Evolutionary conservation across 2,113 vertebrate genomes (phyloP), one percentile per base, ranked within the genome.

Genomic region (Haemorhous mexicanus): DNA sequence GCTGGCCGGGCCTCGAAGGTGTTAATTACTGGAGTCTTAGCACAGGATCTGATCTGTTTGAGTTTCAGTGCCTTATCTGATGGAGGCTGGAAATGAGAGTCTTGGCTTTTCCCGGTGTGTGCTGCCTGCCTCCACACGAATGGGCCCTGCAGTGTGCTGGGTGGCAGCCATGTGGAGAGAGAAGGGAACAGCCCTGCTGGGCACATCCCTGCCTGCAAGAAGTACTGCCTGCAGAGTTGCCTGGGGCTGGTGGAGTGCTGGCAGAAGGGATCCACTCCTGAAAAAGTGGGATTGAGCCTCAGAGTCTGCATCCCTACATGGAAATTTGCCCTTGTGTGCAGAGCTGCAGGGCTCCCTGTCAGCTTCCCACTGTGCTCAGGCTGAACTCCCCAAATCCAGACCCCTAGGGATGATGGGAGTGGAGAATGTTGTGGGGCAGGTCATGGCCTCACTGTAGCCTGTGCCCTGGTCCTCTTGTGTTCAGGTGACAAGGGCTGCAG

Each of bases 1-100:
- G 37, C 91, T 94, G 79, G 23, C 59, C 0, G 1, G 69, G 58
- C 79, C 70, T 94, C 1, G 0, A 37, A 2, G 43, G 72, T 95
- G 91, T 94, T 96, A 96, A 96, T 96, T 96, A 95, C 78, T 4
- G 23, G 85, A 93, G 90, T 90, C 83, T 95, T 96, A 88, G 92
- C 35, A 2, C 49, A 43, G 86, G 84, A 84, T 95, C 93, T 84
- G 69, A 83, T 95, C 74, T 92, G 74, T 92, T 95, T 96, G 90
- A 66, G 58, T 96, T 94, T 95, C 81, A 62, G 30, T 79, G 64
- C 84, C 68, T 89, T 96, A 92, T 91, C 91, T 95, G 95, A 96
- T 96, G 49, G 72, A 84, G 80, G 56, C 78, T 95, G 70, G 77
- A 95, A 94, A 81, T 62, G 56, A 87, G 80, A 90, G 41, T 39